Base-by-base conservation (phyloP, 2,113 vertebrate species). In the Mormyrus lacerda region DNA sequence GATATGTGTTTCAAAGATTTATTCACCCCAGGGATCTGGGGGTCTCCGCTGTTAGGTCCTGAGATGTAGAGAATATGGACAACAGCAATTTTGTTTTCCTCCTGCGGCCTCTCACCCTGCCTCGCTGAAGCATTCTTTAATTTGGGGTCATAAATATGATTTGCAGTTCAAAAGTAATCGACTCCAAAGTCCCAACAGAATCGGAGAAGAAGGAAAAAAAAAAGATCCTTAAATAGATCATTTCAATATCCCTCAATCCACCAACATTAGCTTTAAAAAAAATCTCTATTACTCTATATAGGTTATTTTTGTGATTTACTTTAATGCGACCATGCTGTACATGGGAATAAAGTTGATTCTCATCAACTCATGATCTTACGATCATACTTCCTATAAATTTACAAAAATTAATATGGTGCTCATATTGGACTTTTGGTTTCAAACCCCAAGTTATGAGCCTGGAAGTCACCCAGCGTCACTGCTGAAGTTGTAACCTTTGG, bases 1-100 rank as follows among this genome's bases (percentile, higher is more conserved):
- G 90, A 91, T 89, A 90, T 76, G 87, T 39, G 85, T 88, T 91
- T 91, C 47, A 51, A 51, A 89, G 47, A 85, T 79, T 86, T 44
- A 53, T 85, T 9, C 90, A 79, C 58, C 55, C 85, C 79, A n/a
- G 88, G 89, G 90, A 76, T 88, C 45, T 42, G 35, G 4, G 6
- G 13, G 79, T 42, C 19, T 61, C 53, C 1, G n/a, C 8, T 4
- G 61, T 35, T 42, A 61, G 51, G 39, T 53, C 47, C 65, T 51
- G 27, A 87, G 44, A 39, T 88, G 44, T 48, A 55, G 79, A 87
- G 17, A 88, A 85, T 42, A 44, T 17, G 86, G 87, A 31, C 53
- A 83, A 3, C 42, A 84, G 76, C 48, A 91, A 53, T 45, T 53
- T 45, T 47, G 89, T 83, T 73, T 47, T 61, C 87, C 50, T 53